These are phyloP conservation scores for Tridacna crocea DNA, from an alignment of 2,888 invertebrate species.

Conservation along the genomic window DNA sequence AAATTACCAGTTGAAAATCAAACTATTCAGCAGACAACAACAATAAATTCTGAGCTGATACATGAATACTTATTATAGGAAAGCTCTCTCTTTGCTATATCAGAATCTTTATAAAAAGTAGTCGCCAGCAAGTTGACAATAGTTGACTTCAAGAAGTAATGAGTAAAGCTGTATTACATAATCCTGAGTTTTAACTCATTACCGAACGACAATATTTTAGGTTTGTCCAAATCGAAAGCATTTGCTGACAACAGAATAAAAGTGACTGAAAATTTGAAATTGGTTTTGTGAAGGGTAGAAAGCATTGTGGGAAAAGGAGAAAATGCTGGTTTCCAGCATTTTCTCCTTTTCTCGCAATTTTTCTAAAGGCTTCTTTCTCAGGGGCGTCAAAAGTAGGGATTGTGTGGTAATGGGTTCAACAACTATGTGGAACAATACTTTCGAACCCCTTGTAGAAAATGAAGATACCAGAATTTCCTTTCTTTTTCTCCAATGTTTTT, in stretches of 20 bases:
- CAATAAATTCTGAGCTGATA: too few relatives aligned
- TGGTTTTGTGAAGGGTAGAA: background rate
- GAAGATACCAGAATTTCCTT: background rate
- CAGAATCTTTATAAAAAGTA: too few relatives aligned
- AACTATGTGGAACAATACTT: background rate
- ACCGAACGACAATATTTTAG: too few relatives aligned
- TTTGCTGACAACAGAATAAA: background rate
- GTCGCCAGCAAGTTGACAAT: too few relatives aligned
- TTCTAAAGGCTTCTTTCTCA: background rate
- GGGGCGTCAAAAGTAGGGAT: background rate
- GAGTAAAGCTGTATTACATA: too few relatives aligned
- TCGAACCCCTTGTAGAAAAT: background rate
- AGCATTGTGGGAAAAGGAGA: background rate
- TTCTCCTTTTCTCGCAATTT: background rate
- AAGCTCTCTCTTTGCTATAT: too few relatives aligned
- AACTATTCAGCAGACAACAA: background rate
- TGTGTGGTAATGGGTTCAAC: too few relatives aligned
- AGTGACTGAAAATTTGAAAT: background rate
- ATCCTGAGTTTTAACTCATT: too few relatives aligned
- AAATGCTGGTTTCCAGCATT: background rate
- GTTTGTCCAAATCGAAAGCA: background rate
- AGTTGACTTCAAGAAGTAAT: too few relatives aligned
- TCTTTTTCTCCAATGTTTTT: slow-evolving; percentile 5
- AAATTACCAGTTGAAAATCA: too few relatives aligned
- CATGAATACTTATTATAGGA: too few relatives aligned